Base-by-base conservation (phyloP, 2,797 vertebrate genomes). In the Denticeps clupeoides region DNA sequence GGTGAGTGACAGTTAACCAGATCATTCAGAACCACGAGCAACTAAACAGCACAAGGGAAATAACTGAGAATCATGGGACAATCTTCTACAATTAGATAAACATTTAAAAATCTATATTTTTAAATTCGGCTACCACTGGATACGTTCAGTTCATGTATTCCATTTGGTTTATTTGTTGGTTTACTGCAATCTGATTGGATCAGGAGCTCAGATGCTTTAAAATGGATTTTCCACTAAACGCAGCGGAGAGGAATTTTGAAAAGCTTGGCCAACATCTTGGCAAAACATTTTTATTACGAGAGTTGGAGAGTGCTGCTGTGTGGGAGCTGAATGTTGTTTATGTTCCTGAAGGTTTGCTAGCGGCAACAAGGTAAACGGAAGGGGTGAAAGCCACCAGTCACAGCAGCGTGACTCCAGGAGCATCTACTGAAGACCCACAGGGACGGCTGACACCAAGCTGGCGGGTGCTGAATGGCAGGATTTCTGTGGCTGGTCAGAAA, bases 371-470 rank as follows among this genome's bases (percentile, higher is more conserved):
- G 38, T 49, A 24, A 35, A 28, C 38, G n/a, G n/a, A n/a, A 29
- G 47, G 51, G 44, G 37, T 43, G 43, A 59, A 44, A 47, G 51
- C 45, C 41, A 51, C n/a, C n/a, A n/a, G n/a, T n/a, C n/a, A 45
- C 22, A 45, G 28, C 21, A 41, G 26, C 27, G 23, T 15, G 11
- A 32, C 16, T 4, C 13, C 23, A 38, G 16, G 19, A 38, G 21
- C 18, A 8, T 18, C n/a, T n/a, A n/a, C n/a, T n/a, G 21, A 18
- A 38, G 19, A 18, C 18, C 19, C 18, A 47, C 55, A 23, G 28
- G 47, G 22, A 26, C 26, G 19, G 16, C 49, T 62, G 49, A 55
- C 58, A 51, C 50, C 46, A 54, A 64, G 32, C 57, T 68, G 63
- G 53, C 63, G 45, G 51, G 42, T 26, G 41, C 32, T 56, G 51